Evolutionary conservation across 2,888 invertebrate genomes (phyloP), one percentile per base, ranked within the genome.

Genomic region (Schrankia costaestrigalis): DNA sequence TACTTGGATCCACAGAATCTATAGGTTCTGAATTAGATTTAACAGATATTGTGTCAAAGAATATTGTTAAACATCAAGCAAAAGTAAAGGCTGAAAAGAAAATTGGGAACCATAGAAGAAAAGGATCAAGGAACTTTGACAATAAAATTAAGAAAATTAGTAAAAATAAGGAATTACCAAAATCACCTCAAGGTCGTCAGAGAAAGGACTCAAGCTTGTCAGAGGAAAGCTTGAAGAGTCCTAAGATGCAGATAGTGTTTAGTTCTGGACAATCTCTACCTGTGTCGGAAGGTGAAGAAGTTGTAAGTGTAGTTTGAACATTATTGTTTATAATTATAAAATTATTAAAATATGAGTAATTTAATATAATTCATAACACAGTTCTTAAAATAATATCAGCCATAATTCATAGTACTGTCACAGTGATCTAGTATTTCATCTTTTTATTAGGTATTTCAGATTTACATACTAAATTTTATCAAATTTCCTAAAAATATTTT

Each of bases 281-380:
- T 1, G 72, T 90, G 8, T 89, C 89, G 32, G 89, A 90, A 63
- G 91, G 91, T 4, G 91, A 91, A 67, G 84, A 90, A 89, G 87
- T 90, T 57, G 90, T 90, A 62, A 78, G 81, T 62, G 35, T 4
- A 28, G 22, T 35, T 13, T n/a, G n/a, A n/a, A 25, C 19, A 31
- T 18, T 11, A 31, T 4, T 28, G n/a, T 13, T 12, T n/a, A 13
- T 15, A 13, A n/a, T n/a, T n/a, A n/a, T n/a, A n/a, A n/a, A n/a
- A n/a, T n/a, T n/a, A n/a, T n/a, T n/a, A n/a, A n/a, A n/a, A n/a
- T n/a, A n/a, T n/a, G n/a, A n/a, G n/a, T n/a, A n/a, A n/a, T n/a
- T n/a, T n/a, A n/a, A n/a, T n/a, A n/a, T n/a, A n/a, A n/a, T n/a
- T n/a, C n/a, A n/a, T n/a, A n/a, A n/a, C n/a, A n/a, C n/a, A n/a